Percentiles rank a stretch among this genome's conserved stretches.
Conservation (phyloP, 2,888 invertebrate species). For the Drosophila tripunctata region DNA sequence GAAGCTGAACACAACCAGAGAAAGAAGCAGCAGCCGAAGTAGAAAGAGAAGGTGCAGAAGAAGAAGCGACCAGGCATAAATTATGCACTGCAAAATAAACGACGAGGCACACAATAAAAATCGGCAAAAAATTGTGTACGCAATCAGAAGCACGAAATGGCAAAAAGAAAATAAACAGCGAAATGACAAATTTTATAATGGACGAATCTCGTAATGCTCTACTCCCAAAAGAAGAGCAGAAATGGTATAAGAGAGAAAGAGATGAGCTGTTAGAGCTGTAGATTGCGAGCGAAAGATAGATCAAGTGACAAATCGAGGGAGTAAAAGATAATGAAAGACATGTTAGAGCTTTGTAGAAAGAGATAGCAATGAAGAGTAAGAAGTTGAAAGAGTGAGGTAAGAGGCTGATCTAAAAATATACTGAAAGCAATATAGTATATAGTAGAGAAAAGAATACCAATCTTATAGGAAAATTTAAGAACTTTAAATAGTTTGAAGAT, state of each 20-base stretch:
- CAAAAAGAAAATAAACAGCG: constrained; percentile 27
- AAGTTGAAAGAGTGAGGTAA: neutral
- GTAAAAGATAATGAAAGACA: neutral
- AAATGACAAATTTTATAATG: constrained; percentile 6
- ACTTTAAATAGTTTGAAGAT: too few relatives aligned
- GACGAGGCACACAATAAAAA: constrained; percentile 68
- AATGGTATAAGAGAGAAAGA: neutral
- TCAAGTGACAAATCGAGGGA: neutral
- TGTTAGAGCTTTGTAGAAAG: too few relatives aligned
- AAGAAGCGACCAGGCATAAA: constrained; percentile 58
- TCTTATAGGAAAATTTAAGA: too few relatives aligned
- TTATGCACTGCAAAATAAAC: constrained; percentile 78
- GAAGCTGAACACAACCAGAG: constrained; percentile 2
- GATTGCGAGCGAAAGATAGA: neutral
- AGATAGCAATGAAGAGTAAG: neutral
- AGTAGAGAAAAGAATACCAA: too few relatives aligned
- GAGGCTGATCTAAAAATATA: too few relatives aligned
- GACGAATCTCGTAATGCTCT: constrained; percentile 38
- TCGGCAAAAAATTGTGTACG: constrained; percentile 70
- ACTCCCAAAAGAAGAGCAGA: neutral
- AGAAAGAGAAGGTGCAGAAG: constrained; percentile 8
- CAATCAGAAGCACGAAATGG: constrained; percentile 67
- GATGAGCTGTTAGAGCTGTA: neutral
- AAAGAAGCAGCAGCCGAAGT: constrained; percentile 9
- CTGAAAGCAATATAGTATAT: too few relatives aligned